Evolutionary conservation across 2,888 invertebrate genomes (phyloP).

Genomic region (Prenolepis imparis): DNA sequence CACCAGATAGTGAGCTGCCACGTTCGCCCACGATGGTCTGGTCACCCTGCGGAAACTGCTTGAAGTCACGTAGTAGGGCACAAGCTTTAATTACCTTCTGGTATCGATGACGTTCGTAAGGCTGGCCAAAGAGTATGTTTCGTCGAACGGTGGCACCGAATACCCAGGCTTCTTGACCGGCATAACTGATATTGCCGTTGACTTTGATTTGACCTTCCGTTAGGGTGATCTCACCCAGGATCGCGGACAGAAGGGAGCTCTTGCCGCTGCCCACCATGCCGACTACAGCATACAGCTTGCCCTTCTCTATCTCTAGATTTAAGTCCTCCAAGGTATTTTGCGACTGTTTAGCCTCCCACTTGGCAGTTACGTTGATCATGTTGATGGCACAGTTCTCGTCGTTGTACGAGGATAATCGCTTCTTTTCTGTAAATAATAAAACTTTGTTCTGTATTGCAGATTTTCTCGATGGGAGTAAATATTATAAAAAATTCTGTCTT

Average conservation of each 20-base stretch:
- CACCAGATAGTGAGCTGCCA: constrained; percentile 91
- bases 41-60: constrained; percentile 90
- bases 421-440: constrained; percentile 60
- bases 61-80: constrained; percentile 86
- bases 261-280: constrained; percentile 93
- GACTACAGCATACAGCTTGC: constrained; percentile 90
- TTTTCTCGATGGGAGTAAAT: background rate
- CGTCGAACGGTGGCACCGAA: constrained; percentile 92
- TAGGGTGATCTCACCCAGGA: constrained; percentile 91
- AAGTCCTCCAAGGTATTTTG: constrained; percentile 87
- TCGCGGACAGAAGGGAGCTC: constrained; percentile 90
- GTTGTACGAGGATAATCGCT: constrained; percentile 50
- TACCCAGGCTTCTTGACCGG: constrained; percentile 95
- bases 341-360: constrained; percentile 87
- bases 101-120: constrained; percentile 89
- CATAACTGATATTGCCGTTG: constrained; percentile 90
- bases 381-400: constrained; percentile 70
- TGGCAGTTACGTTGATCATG: constrained; percentile 82
- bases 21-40: constrained; percentile 91
- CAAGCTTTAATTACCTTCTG: constrained; percentile 85
- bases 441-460: background rate
- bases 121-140: constrained; percentile 94
- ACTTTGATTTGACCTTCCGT: constrained; percentile 88
- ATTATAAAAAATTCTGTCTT: too few species aligned
- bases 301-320: constrained; percentile 87